phyloP scores from a whole-genome alignment of 1,140 invertebrate species.

The Diachasmimorpha longicaudata region DNA sequence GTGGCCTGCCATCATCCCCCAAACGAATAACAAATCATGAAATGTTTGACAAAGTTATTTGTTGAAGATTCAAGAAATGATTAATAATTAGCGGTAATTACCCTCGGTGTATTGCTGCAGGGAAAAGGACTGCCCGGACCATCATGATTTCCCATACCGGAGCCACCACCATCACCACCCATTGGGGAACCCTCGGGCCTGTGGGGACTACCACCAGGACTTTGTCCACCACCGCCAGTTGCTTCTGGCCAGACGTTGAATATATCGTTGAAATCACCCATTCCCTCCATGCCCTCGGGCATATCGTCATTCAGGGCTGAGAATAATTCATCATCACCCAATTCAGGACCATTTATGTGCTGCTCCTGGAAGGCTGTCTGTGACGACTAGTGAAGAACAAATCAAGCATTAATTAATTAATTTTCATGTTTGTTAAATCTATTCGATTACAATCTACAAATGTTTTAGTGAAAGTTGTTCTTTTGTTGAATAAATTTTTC shows the following conservation, averaged over 20 bases:
- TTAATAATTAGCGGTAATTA: constrained; percentile 37
- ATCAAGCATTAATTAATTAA: constrained; percentile 25
- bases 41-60: background rate
- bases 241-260: constrained; percentile 73
- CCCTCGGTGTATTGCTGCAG: constrained; percentile 64
- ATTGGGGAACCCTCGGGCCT: constrained; percentile 63
- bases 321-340: constrained; percentile 79
- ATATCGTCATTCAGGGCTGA: constrained; percentile 74
- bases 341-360: constrained; percentile 76
- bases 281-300: constrained; percentile 74
- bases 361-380: constrained; percentile 85
- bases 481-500: too few relatives aligned
- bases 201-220: constrained; percentile 68
- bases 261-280: constrained; percentile 76
- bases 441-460: too few relatives aligned
- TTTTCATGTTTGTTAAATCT: background rate
- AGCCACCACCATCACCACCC: constrained; percentile 68
- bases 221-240: constrained; percentile 68
- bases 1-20: constrained; percentile 44
- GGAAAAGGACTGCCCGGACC: constrained; percentile 69
- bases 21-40: too few relatives aligned
- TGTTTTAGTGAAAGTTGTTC: too few relatives aligned
- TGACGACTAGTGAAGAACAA: constrained; percentile 69
- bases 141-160: constrained; percentile 61
- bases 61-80: background rate